Evolutionary conservation across 2,888 invertebrate species (phyloP), one percentile per base, ranked within the genome.

Genomic region (Drosophila mettleri): DNA sequence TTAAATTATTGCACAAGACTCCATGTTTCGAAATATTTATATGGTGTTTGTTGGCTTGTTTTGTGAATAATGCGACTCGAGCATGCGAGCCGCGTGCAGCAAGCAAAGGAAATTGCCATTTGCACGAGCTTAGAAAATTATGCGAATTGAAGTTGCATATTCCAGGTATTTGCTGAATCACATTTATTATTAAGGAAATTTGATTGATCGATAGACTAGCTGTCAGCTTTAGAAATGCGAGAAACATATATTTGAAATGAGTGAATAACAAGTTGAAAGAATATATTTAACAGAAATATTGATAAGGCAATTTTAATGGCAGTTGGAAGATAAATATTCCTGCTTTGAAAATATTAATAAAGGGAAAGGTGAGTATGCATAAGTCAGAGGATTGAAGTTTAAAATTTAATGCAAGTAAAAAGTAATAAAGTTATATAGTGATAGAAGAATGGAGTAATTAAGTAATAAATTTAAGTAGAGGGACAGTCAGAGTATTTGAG

Each of bases 1-100:
- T 18, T 74, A 74, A 86, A 61, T 84, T 86, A 83, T 83, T 79
- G 81, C 81, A 49, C 70, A 80, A 74, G 59, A 60, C 43, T 9
- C 34, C 33, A 63, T 18, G 57, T 66, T 60, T 22, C 49, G 20
- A 49, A 62, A 61, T 60, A 66, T 79, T 79, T 71, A 78, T 80
- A 49, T 55, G 64, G 57, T 74, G 74, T 74, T 68, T 77, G 55
- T 62, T 57, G 31, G 53, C 54, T 68, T 64, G 48, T 54, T 66
- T 52, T 34, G 53, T 78, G 78, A 80, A 76, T 80, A 74, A 80
- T 81, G 69, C 78, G 59, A 52, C 14, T 38, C 63, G 46, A 71
- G 52, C 80, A 80, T 80, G 80, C 80, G 61, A 80, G 9, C 61
- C 18, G 27, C 20, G 4, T 14, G 36, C 16, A 16, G 16, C 16